Conservation (phyloP, 2,888 invertebrate species). For the Papilio gigon region DNA sequence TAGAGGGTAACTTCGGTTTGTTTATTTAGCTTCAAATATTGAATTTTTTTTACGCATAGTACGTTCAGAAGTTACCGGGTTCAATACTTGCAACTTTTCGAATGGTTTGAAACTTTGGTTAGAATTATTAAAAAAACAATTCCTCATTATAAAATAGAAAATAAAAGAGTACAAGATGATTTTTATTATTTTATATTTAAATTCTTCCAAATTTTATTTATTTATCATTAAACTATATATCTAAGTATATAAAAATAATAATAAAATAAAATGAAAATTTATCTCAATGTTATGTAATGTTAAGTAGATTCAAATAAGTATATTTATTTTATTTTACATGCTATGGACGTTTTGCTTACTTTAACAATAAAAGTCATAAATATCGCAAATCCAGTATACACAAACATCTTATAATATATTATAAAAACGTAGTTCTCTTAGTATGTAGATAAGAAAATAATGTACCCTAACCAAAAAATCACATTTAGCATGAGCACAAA, state of each 20-base stretch:
- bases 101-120: no score
- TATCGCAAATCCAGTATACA: conserved; percentile 54
- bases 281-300: conserved; percentile 48
- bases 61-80: no score
- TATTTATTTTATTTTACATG: conserved; percentile 51
- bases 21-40: no score
- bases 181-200: conserved; percentile 42
- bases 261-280: conserved; percentile 58
- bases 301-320: conserved; percentile 46
- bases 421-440: conserved; percentile 45
- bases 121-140: not conserved
- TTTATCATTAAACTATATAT: conserved; percentile 44
- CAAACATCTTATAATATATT: conserved; percentile 49
- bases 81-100: no score
- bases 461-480: conserved; percentile 57
- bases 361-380: conserved; percentile 48
- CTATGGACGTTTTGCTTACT: conserved; percentile 57
- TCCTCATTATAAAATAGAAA: not conserved
- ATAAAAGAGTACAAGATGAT: not conserved
- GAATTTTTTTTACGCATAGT: no score
- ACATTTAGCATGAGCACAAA: conserved; percentile 70
- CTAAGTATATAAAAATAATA: conserved; percentile 58
- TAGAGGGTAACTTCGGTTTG: no score
- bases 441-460: conserved; percentile 35
- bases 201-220: conserved; percentile 45